Conservation (phyloP, 1,140 invertebrate species). For the Bombus pascuorum region DNA sequence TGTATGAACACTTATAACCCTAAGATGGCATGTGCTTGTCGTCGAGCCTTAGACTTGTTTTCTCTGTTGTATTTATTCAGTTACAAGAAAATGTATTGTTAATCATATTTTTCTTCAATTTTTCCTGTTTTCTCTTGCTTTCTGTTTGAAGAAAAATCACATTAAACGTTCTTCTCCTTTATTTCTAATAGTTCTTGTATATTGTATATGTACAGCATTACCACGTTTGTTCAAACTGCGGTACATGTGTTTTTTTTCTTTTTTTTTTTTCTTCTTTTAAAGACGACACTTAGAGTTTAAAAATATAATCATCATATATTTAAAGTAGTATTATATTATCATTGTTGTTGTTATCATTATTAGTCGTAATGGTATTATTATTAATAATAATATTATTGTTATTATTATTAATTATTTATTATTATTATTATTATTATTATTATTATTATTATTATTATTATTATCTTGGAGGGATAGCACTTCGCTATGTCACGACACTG, state of each 20-base stretch:
- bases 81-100: slow-evolving; percentile 58
- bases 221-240: slow-evolving; percentile 65
- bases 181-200: slow-evolving; percentile 74
- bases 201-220: slow-evolving; percentile 79
- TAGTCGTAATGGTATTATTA: slow-evolving; percentile 67
- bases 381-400: slow-evolving; percentile 66
- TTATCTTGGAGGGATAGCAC: slow-evolving; percentile 82
- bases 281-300: slow-evolving; percentile 83
- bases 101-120: slow-evolving; percentile 13
- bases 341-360: slow-evolving; percentile 66
- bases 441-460: slow-evolving; percentile 73
- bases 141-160: slow-evolving; percentile 30
- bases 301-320: slow-evolving; percentile 82
- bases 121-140: slow-evolving; percentile 35
- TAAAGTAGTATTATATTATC: slow-evolving; percentile 79
- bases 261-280: slow-evolving; percentile 40
- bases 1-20: slow-evolving; percentile 65
- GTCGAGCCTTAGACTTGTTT: slow-evolving; percentile 43
- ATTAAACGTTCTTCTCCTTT: slow-evolving; percentile 53
- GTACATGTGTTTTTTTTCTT: slow-evolving; percentile 68
- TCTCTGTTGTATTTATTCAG: slow-evolving; percentile 35
- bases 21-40: slow-evolving; percentile 72
- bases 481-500: slow-evolving; percentile 80
- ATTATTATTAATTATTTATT: slow-evolving; percentile 68
- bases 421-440: slow-evolving; percentile 63